A percentile compares a stretch with the other conserved stretches of the same genome.
Evolutionary conservation across 2,113 vertebrate genomes (phyloP).

Genomic region (Nettapus auritus): DNA sequence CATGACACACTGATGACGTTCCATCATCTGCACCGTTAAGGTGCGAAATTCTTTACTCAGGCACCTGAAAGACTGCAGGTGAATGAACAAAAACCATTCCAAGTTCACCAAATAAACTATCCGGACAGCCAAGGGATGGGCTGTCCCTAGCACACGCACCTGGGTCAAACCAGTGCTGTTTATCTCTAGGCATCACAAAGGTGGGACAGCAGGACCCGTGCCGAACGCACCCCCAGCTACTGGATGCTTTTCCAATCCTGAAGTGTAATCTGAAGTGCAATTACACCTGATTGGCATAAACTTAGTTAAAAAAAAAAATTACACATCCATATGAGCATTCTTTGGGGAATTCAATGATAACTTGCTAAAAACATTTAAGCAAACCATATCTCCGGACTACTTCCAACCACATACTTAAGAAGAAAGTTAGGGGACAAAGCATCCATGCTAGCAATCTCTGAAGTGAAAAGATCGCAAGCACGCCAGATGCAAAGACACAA

Average conservation of each 20-base stretch:
- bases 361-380: not conserved
- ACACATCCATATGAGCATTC: accelerated
- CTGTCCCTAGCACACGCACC: not conserved
- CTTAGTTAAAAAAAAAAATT: not conserved
- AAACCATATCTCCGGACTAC: not conserved
- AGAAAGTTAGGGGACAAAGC: too few relatives aligned
- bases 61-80: not conserved
- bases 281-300: not conserved
- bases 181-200: not conserved
- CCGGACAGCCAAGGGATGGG: not conserved
- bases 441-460: not conserved
- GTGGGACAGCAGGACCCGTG: not conserved
- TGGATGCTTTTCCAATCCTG: not conserved
- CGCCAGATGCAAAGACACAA: not conserved
- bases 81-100: not conserved
- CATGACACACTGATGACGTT: not conserved
- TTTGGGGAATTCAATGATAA: too few relatives aligned
- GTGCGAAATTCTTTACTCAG: not conserved
- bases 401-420: not conserved
- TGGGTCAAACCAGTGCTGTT: not conserved
- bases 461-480: not conserved
- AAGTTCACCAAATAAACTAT: not conserved
- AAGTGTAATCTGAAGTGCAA: not conserved
- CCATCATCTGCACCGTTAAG: not conserved
- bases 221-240: not conserved